Evolutionary conservation across 1,140 invertebrate species (phyloP), one percentile per base, ranked within the genome.

Genomic region (Lordiphosa mommai): DNA sequence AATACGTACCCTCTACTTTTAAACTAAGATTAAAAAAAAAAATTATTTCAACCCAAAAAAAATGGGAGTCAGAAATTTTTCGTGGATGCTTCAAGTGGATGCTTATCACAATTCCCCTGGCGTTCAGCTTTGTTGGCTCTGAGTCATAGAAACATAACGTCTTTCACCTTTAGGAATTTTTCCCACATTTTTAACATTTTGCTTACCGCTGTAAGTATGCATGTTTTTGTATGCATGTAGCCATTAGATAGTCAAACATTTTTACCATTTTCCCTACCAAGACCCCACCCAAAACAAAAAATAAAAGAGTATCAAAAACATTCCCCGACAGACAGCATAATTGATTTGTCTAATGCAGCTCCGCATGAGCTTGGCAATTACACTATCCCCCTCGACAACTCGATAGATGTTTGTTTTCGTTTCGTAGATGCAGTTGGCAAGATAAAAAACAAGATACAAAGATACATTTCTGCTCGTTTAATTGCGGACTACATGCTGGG

Each of bases 391-490:
- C 9, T 12, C 38, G 32, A 20, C 32, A 23, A 32, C 37, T 38
- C 13, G 48, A 56, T 72, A 56, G 60, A 69, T 76, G 72, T 76
- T 70, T 74, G 59, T 74, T 58, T 37, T 30, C 48, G 16, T 58
- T 37, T 30, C 48, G 16, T 57, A 52, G 71, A 76, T 74, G 60
- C 59, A 65, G 61, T 60, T 56, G 51, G 34, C 20, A 30, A 66
- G 72, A 76, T 71, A 66, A 68, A 74, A 49, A 51, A 51, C 43
- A 36, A 37, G 59, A 61, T 50, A 46, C 32, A 67, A 63, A 80
- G 76, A 80, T 80, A 80, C 76, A 80, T 76, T 80, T 80, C 70
- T 80, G 76, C 52, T 80, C 74, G 65, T 68, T 80, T 80, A 80
- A 80, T 80, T 80, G 74, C 74, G 50, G 70, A 48, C 76, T 61